These are phyloP conservation scores for Aquatica leii DNA, from an alignment of 2,888 invertebrate species.

Conservation along the genomic window DNA sequence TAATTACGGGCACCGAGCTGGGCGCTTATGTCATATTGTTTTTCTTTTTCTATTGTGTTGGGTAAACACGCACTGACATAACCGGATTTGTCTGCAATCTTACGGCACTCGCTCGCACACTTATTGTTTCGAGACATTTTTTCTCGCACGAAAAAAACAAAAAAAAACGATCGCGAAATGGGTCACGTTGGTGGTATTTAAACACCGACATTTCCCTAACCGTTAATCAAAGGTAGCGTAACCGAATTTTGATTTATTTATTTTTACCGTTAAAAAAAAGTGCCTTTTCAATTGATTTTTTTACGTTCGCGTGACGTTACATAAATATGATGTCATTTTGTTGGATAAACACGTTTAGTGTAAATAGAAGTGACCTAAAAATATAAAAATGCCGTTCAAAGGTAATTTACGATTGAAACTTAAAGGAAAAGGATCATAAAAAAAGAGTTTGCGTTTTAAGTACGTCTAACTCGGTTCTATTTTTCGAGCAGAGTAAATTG, in stretches of 20 bases:
- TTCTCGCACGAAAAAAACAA: background rate
- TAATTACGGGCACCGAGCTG: background rate
- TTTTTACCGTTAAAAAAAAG: too few relatives aligned
- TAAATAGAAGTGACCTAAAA: constrained; percentile 35
- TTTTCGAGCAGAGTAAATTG: constrained; percentile 27
- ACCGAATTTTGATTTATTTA: too few relatives aligned
- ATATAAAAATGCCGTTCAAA: constrained; percentile 21
- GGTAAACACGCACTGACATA: constrained; percentile 41
- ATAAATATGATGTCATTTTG: constrained; percentile 33
- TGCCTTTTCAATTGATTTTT: constrained; percentile 3
- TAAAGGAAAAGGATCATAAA: too few relatives aligned
- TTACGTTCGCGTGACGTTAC: constrained; percentile 19
- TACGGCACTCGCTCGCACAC: too few relatives aligned
- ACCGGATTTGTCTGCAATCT: constrained; percentile 35
- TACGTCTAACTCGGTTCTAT: constrained; percentile 1
- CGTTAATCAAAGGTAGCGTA: too few relatives aligned
- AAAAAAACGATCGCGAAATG: constrained; percentile 1
- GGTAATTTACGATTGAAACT: background rate
- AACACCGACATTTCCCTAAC: too few relatives aligned
- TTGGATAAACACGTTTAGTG: constrained; percentile 30
- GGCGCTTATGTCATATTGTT: constrained; percentile 46
- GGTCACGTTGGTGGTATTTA: too few relatives aligned
- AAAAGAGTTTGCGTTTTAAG: too few relatives aligned
- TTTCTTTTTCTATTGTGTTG: constrained; percentile 42
- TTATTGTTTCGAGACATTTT: constrained; percentile 31